A percentile compares a stretch with the other conserved stretches of the same genome.
Conservation (phyloP, 2,888 invertebrate species). For the Dione juno region DNA sequence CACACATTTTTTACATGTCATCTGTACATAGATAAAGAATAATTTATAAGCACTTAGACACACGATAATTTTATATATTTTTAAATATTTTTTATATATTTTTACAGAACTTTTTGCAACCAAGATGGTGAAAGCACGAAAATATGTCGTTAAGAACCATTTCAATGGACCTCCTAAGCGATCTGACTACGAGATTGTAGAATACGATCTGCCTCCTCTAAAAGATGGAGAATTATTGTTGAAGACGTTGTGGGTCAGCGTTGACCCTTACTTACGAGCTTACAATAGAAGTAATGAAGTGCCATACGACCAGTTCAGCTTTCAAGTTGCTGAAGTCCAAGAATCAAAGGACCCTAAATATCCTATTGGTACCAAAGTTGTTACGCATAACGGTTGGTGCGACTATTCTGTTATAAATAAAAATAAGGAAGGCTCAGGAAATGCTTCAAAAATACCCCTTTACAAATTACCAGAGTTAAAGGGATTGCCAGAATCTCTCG, state of each 20-base stretch:
- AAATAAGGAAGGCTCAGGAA: conserved; percentile 50
- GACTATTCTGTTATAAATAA: conserved; percentile 45
- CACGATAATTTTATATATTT: neutral
- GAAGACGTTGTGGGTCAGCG: conserved; percentile 59
- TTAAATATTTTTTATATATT: neutral
- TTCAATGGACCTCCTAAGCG: conserved; percentile 84
- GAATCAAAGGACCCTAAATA: conserved; percentile 84
- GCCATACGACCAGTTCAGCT: conserved; percentile 56
- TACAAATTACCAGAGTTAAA: conserved; percentile 78
- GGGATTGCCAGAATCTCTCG: conserved; percentile 74
- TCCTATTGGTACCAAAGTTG: conserved; percentile 82
- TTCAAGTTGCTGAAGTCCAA: conserved; percentile 68
- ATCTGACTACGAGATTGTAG: conserved; percentile 82
- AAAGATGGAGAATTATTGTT: conserved; percentile 77
- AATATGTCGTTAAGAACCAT: conserved; percentile 80
- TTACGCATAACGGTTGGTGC: conserved; percentile 85
- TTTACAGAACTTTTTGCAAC: neutral
- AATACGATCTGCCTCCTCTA: conserved; percentile 83
- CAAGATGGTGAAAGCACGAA: conserved; percentile 48
- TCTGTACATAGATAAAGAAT: too few species aligned
- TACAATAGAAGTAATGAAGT: conserved; percentile 40
- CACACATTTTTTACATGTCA: too few species aligned
- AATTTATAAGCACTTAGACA: neutral
- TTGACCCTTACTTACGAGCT: conserved; percentile 56
- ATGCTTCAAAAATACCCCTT: conserved; percentile 19